Base-by-base conservation (phyloP, 2,888 invertebrate species). In the Digitonthophagus gazella region DNA sequence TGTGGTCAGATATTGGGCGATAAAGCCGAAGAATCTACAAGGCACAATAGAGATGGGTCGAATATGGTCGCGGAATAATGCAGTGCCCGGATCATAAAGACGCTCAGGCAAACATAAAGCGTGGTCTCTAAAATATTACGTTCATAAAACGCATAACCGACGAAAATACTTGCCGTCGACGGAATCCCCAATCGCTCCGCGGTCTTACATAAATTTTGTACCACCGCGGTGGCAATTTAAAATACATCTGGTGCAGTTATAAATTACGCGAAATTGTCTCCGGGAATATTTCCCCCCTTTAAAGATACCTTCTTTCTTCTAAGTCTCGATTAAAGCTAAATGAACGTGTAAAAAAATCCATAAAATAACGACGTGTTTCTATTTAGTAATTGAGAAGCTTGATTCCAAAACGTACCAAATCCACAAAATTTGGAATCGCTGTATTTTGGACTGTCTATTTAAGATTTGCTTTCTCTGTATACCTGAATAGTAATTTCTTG, bases 171-270 rank as follows among this genome's bases (percentile, higher is more conserved):
- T 15, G 55, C 65, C 28, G 28, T 3, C 14, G 18, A 54, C 15
- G 28, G 65, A 65, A 65, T 54, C 55, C 55, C 15, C 54, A 65
- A 65, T 18, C 14, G 18, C 0, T 18, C 2, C 19, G 16, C 61
- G 61, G 15, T 20, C 61, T 4, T 19, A 55, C 65, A 65, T 65
- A 65, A 65, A 65, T 65, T 16, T 16, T 18, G 6, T 54, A 54
- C 54, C 18, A 15, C n/a, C 65, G 8, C 44, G 44, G 54, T n/a
- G 3, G 15, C 65, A 65, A 65, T 44, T 65, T 55, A 18, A 65
- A 44, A 65, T 55, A 65, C 65, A 65, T 65, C 65, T 65, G 65
- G 54, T 65, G 55, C 44, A 54, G 65, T 65, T 65, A 65, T 65
- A 65, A 65, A 65, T 65, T 65, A 65, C 65, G 16, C 15, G 18